phyloP scores from a whole-genome alignment of 2,797 vertebrate genomes.

The Eurystomus glaucurus region DNA sequence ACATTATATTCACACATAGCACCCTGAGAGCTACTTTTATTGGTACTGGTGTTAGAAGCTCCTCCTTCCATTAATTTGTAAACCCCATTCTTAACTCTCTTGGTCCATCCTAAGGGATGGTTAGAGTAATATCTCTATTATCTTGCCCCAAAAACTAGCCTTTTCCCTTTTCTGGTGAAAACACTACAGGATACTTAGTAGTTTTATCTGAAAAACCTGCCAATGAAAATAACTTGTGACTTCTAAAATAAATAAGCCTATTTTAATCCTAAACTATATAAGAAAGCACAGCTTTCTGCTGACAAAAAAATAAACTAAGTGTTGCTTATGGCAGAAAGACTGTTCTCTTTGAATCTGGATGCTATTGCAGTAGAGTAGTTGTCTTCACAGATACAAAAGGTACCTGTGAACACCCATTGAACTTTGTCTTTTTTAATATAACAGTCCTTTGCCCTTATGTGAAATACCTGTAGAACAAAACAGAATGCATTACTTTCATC shows the following conservation, averaged over 20 bases:
- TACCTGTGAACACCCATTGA: not conserved
- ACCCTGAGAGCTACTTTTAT: not conserved
- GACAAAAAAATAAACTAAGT: not conserved
- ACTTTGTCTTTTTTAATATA: not conserved
- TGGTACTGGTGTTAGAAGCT: not conserved
- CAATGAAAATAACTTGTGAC: not conserved
- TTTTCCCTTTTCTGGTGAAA: not conserved
- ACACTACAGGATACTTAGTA: not conserved
- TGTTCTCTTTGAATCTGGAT: not conserved
- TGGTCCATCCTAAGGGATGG: not conserved
- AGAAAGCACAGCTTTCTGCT: not conserved
- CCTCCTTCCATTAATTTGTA: not conserved
- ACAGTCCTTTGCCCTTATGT: not conserved
- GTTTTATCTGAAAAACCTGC: not conserved
- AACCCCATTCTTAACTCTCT: not conserved
- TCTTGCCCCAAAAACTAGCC: not conserved
- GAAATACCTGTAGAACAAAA: not conserved
- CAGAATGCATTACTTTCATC: not conserved
- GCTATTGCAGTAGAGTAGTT: not conserved
- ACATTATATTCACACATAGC: not conserved
- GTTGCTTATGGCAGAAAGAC: not conserved
- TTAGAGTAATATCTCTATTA: not conserved
- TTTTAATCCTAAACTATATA: not conserved
- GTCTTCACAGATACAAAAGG: not conserved
- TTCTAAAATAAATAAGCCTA: not conserved